Evolutionary conservation across 2,113 vertebrate species (phyloP), one percentile per base, ranked within the genome.

Genomic region (Meles meles): DNA sequence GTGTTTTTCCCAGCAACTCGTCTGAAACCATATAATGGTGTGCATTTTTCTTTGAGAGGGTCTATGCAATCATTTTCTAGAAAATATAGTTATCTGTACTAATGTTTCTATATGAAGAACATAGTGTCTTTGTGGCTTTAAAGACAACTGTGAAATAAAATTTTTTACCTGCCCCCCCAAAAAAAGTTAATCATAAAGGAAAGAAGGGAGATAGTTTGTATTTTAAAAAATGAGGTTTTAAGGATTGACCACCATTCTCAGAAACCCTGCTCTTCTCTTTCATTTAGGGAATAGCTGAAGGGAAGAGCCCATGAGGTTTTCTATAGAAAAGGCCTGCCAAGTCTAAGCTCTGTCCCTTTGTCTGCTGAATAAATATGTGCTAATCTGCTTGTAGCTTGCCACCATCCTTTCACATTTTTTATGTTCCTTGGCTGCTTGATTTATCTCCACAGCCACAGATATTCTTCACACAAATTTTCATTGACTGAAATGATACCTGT

Each of bases 121-220:
- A 97, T 98, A 97, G 94, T 98, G 98, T 98, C 98, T 98, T 98
- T 98, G 96, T 89, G 94, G 84, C 98, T 98, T 91, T 98, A 98
- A 98, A 98, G 94, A 96, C 97, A 98, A 97, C 97, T 98, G 97
- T 97, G 98, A 98, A 98, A 99, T 98, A 99, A 98, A 99, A 82
- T 82, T 95, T 98, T 92, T 97, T 86, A 86, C 92, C 76, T 88
- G 42, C 79, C 55, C 55, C 18, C 18, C 55, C 20, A 8, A 23
- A 59, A 23, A 61, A 61, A 61, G 23, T 31, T 69, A 1, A 3
- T 93, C 67, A 93, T 94, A 92, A 96, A 79, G 55, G 52, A 85
- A 42, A 96, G 63, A 34, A 93, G 17, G 88, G 13, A 92, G 25
- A 44, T 95, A 79, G 52, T 55, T 96, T 71, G 42, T 34, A 42